Evolutionary conservation across 2,888 invertebrate genomes (phyloP), one percentile per base, ranked within the genome.

Genomic region (Clunio marinus): DNA sequence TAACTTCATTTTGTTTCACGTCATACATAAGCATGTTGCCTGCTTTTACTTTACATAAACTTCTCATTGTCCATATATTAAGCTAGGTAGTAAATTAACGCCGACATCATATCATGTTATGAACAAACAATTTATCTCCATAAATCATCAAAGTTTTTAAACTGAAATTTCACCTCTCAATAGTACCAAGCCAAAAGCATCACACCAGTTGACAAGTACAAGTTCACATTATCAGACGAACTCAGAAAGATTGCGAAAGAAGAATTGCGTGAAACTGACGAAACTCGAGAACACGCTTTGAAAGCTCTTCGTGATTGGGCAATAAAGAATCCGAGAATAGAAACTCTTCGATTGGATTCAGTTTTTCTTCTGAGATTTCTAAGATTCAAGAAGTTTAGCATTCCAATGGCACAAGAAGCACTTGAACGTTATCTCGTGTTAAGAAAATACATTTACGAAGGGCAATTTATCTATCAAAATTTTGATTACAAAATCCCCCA

Each of bases 381-480:
- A 63, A 84, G 91, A 13, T 84, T 86, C 70, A 89, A 90, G 77
- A 91, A 90, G 75, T 91, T 87, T 79, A 88, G 88, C 75, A 86
- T 91, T 0, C 86, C 87, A 1, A 87, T 88, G 83, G 87, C 90
- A 0, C 88, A 89, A 74, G 88, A 88, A 73, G 87, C 88, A 22
- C 81, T 90, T 63, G 88, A 91, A 76, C 83, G 91, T 24, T 92
- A 92, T 76, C 80, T 92, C 51, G 81, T 89, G 17, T 81, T 91
- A 68, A 82, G 91, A 25, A 88, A 89, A 76, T 88, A 89, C 78
- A 87, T 87, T 69, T 87, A 88, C 55, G 59, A 59, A 35, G 59
- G 59, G 15, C 2, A 32, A 5, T 17, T 15, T 13, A 86, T 87
- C 69, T 89, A 89, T 77, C 85, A 86, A 74, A 85, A 87, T 73